Evolutionary conservation across 2,888 invertebrate genomes (phyloP).

Genomic region (Megaustenia siamemsis): DNA sequence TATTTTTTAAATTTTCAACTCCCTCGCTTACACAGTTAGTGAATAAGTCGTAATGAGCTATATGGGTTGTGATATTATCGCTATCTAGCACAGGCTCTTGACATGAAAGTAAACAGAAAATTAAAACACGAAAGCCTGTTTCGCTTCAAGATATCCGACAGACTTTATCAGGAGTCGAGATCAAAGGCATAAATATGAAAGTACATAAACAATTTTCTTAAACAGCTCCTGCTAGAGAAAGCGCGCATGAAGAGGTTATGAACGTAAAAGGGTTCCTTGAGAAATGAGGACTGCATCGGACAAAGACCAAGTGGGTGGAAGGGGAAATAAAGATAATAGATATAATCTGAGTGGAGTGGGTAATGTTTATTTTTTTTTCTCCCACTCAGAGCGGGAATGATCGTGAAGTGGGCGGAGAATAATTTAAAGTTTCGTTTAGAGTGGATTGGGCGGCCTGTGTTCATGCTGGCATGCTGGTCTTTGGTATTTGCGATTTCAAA

Average conservation of each 20-base stretch:
- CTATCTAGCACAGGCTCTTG: background rate
- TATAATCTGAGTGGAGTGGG: background rate
- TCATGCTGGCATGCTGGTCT: no score
- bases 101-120: conserved; percentile 16
- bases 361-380: background rate
- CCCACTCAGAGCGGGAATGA: background rate
- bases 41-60: background rate
- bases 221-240: background rate
- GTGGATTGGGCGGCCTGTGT: no score
- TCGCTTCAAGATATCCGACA: no score
- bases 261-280: background rate
- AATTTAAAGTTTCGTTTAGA: background rate
- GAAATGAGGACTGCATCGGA: background rate
- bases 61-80: background rate
- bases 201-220: conserved; percentile 3
- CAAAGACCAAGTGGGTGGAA: background rate
- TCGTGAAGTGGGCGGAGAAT: background rate
- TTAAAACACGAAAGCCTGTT: background rate
- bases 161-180: background rate
- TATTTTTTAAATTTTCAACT: no score
- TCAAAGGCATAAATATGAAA: background rate
- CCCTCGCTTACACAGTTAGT: background rate
- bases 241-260: background rate
- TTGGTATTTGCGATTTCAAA: no score
- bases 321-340: background rate